Conservation (phyloP, 2,113 vertebrate species). For the Malurus alboscapulatus region DNA sequence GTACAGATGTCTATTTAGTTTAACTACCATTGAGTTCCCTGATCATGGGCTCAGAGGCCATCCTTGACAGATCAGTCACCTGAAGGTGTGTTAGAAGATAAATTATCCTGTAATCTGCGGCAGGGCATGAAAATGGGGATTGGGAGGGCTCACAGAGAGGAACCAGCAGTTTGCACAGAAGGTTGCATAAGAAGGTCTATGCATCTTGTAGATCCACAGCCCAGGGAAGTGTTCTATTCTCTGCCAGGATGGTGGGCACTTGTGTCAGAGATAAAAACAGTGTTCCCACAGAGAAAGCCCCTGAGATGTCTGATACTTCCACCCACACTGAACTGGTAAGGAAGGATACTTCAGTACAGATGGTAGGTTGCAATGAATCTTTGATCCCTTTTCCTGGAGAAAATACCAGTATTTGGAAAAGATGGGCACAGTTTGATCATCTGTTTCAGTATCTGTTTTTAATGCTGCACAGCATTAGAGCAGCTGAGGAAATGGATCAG, state of each 20-base stretch:
- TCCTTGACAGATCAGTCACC: neutral
- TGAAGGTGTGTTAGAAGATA: neutral
- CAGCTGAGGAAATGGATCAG: neutral
- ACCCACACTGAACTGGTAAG: neutral
- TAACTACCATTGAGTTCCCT: neutral
- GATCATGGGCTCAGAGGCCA: neutral
- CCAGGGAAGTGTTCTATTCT: neutral
- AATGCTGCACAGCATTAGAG: neutral
- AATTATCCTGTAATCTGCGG: neutral
- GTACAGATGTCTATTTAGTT: neutral
- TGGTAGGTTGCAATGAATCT: neutral
- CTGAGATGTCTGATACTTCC: neutral
- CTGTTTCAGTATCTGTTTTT: neutral
- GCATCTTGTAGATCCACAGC: neutral
- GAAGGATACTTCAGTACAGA: neutral
- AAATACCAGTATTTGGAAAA: neutral
- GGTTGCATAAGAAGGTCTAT: accelerated
- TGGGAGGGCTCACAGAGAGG: neutral
- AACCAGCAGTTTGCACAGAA: neutral
- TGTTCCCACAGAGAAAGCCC: neutral
- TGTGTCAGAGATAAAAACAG: neutral
- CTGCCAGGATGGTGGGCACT: neutral
- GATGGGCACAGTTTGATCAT: neutral
- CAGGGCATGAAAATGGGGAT: neutral
- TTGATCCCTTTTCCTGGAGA: neutral